These are phyloP conservation scores for Falco biarmicus DNA, from an alignment of 2,797 vertebrate species.

Conservation along the genomic window DNA sequence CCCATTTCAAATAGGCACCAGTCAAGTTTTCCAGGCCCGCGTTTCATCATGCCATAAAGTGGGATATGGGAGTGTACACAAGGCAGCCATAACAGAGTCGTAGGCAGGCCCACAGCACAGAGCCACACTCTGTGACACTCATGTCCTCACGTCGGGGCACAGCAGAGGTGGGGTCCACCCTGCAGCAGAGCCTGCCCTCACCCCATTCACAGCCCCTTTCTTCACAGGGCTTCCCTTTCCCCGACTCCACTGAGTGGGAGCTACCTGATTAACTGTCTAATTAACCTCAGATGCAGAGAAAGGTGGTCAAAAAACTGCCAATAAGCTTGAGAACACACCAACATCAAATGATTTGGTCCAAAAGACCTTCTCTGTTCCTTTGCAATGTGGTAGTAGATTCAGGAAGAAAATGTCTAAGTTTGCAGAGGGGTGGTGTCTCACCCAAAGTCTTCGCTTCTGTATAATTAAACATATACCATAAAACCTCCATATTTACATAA, in stretches of 20 bases:
- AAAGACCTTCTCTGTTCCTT: not conserved
- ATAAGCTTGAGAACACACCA: not conserved
- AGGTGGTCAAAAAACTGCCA: not conserved
- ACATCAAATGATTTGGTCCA: not conserved
- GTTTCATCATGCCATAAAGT: fast-evolving
- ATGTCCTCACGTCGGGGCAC: fast-evolving
- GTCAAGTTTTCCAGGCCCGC: not conserved
- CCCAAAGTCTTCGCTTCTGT: not conserved
- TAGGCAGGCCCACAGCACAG: not conserved
- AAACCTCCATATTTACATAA: not conserved
- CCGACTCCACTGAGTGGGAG: not conserved
- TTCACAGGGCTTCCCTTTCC: not conserved
- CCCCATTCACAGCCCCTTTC: not conserved
- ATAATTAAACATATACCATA: not conserved
- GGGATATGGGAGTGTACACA: fast-evolving
- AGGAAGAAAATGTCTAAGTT: not conserved
- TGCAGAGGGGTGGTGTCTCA: not conserved
- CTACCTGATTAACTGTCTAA: fast-evolving
- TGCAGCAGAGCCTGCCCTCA: not conserved
- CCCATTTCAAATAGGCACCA: not conserved
- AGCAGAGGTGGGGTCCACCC: not conserved
- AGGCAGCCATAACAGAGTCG: not conserved
- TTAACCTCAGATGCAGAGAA: not conserved
- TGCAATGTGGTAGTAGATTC: not conserved
- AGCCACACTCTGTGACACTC: not conserved